These are phyloP conservation scores for Planiliza haematocheilus DNA, from an alignment of 2,113 vertebrate species.

Conservation along the genomic window DNA sequence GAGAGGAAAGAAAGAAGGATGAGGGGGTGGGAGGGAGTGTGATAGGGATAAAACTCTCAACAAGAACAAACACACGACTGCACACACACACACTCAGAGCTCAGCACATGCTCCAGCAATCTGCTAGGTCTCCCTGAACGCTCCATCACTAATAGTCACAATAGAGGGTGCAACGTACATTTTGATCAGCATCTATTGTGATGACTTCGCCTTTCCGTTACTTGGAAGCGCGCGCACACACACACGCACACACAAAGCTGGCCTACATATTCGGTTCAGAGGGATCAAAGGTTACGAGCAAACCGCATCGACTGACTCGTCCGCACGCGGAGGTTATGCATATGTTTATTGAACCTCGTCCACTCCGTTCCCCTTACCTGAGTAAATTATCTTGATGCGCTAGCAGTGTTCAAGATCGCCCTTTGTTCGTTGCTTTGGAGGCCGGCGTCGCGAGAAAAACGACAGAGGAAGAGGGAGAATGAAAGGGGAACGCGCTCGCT, in stretches of 20 bases:
- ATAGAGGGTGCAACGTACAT: constrained; percentile 47
- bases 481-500: constrained; percentile 30
- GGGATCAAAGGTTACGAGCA: constrained; percentile 60
- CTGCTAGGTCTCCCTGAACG: constrained; percentile 46
- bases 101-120: constrained; percentile 40
- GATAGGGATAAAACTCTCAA: constrained; percentile 57
- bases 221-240: constrained; percentile 46
- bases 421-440: constrained; percentile 56
- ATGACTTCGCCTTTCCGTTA: constrained; percentile 65
- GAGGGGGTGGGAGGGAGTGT: constrained; percentile 54
- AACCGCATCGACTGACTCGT: constrained; percentile 55
- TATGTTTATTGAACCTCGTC: constrained; percentile 65
- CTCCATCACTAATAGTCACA: constrained; percentile 47
- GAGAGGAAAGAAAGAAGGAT: constrained; percentile 66
- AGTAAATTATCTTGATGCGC: constrained; percentile 51
- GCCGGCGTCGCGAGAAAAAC: background rate
- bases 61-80: constrained; percentile 37
- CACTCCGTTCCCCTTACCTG: constrained; percentile 27
- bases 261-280: constrained; percentile 35
- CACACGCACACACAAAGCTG: constrained; percentile 45
- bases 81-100: constrained; percentile 27
- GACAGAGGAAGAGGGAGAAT: constrained; percentile 35
- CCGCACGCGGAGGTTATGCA: constrained; percentile 61
- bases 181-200: constrained; percentile 67
- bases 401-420: constrained; percentile 36